Percentiles rank a stretch among this genome's conserved stretches.
Conservation (phyloP, 2,113 vertebrate species). For the Pampusana beccarii region DNA sequence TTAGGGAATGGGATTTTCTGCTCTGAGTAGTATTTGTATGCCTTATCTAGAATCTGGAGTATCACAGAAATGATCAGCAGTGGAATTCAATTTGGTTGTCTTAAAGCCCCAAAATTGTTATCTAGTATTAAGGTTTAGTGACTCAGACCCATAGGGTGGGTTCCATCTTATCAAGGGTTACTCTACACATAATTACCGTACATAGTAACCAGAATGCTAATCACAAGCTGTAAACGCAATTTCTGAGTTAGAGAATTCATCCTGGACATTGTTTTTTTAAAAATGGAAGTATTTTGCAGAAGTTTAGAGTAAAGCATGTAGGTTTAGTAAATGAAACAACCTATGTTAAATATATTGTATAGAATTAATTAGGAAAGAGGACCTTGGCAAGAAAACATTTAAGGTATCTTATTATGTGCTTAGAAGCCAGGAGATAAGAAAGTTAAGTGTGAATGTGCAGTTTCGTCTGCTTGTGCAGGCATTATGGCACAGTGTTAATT, state of each 20-base stretch:
- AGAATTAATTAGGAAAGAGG: neutral
- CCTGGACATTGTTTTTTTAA: neutral
- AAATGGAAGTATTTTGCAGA: neutral
- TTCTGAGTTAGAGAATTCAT: neutral
- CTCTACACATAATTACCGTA: neutral
- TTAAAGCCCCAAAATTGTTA: neutral
- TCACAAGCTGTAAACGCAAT: neutral
- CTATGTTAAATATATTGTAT: neutral
- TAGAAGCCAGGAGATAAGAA: neutral
- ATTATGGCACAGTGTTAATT: neutral
- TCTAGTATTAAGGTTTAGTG: neutral
- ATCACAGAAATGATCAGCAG: neutral
- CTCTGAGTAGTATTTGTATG: conserved; percentile 68
- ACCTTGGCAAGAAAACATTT: neutral
- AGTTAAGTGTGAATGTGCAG: neutral
- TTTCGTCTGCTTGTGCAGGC: neutral
- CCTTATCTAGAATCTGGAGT: conserved; percentile 74
- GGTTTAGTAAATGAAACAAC: neutral
- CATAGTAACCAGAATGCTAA: neutral
- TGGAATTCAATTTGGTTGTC: neutral
- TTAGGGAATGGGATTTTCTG: conserved; percentile 80
- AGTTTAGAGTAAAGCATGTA: neutral
- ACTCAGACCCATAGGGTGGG: neutral
- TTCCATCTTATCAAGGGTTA: neutral
- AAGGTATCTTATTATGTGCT: neutral